These are phyloP conservation scores for Chaetodon auriga DNA, from an alignment of 2,113 vertebrate species.

Conservation along the genomic window DNA sequence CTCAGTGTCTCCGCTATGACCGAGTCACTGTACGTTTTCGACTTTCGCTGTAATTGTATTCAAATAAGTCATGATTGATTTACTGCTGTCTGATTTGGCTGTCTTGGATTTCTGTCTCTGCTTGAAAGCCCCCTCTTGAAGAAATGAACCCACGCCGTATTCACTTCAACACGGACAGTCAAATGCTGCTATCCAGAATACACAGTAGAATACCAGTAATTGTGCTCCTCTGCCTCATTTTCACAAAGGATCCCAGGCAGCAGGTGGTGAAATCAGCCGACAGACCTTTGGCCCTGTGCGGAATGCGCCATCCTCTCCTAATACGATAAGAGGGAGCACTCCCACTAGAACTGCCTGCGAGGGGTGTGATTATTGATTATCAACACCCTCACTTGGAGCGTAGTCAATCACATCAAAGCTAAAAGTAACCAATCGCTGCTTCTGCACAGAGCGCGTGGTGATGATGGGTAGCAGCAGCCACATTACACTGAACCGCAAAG, in stretches of 20 bases:
- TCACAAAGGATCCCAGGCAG: not conserved
- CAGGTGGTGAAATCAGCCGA: no score
- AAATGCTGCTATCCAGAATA: not conserved
- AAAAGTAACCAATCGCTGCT: constrained; percentile 38
- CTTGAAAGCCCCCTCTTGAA: not conserved
- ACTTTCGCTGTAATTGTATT: not conserved
- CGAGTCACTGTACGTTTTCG: not conserved
- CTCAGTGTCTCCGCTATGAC: not conserved
- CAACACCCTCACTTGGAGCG: constrained; percentile 54
- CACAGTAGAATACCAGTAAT: not conserved
- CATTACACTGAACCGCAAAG: constrained; percentile 32
- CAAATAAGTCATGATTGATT: not conserved
- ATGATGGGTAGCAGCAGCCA: constrained; percentile 27
- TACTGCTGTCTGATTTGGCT: not conserved
- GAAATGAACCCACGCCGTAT: not conserved
- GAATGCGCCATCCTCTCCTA: constrained; percentile 52
- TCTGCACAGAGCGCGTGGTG: not conserved
- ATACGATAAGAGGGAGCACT: constrained; percentile 37
- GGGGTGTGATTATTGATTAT: constrained; percentile 72
- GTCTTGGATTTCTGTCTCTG: constrained; percentile 5
- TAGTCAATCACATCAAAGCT: constrained; percentile 54
- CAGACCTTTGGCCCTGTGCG: constrained; percentile 13
- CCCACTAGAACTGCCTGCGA: constrained; percentile 41
- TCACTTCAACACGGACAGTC: not conserved
- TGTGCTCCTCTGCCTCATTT: not conserved